Conservation (phyloP, 2,797 vertebrate species). For the Parotocinclus haroldoi region DNA sequence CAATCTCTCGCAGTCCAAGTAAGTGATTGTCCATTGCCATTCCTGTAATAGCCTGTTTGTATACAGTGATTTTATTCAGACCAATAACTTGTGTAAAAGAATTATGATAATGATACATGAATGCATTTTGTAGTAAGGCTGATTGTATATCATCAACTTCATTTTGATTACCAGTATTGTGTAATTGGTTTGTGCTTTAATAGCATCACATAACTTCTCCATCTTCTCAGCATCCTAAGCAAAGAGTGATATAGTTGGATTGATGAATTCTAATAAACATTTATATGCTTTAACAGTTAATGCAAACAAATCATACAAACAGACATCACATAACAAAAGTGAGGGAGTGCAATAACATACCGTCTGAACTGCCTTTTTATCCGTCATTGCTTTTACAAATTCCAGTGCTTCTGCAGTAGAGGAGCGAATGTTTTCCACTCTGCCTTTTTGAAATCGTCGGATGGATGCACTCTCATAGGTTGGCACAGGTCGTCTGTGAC, state of each 20-base stretch:
- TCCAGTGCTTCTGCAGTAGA: slow-evolving; percentile 82
- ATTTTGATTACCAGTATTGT: slow-evolving; percentile 80
- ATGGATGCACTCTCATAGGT: slow-evolving; percentile 96
- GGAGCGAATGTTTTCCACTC: slow-evolving; percentile 95
- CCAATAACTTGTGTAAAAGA: slow-evolving; percentile 38
- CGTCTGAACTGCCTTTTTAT: slow-evolving; percentile 60
- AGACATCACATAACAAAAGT: too few relatives aligned
- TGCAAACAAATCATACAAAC: too few relatives aligned
- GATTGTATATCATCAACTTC: slow-evolving; percentile 45
- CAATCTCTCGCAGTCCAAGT: slow-evolving; percentile 83
- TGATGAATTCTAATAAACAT: too few relatives aligned
- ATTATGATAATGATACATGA: slow-evolving; percentile 69
- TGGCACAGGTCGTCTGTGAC: slow-evolving; percentile 75
- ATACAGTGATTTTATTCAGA: not conserved
- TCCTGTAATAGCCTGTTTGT: slow-evolving; percentile 86
- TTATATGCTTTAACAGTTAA: too few relatives aligned
- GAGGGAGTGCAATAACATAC: slow-evolving; percentile 69
- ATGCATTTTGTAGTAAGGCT: slow-evolving; percentile 7
- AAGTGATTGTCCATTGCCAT: slow-evolving; percentile 98
- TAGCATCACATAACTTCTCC: slow-evolving; percentile 76
- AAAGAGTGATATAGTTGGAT: not conserved
- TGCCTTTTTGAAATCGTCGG: slow-evolving; percentile 86
- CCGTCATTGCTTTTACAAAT: slow-evolving; percentile 85
- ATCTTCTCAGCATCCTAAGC: slow-evolving; percentile 85
- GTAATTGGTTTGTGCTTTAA: slow-evolving; percentile 88